phyloP scores from a whole-genome alignment of 2,888 invertebrate genomes.

The Cephalotes varians region DNA sequence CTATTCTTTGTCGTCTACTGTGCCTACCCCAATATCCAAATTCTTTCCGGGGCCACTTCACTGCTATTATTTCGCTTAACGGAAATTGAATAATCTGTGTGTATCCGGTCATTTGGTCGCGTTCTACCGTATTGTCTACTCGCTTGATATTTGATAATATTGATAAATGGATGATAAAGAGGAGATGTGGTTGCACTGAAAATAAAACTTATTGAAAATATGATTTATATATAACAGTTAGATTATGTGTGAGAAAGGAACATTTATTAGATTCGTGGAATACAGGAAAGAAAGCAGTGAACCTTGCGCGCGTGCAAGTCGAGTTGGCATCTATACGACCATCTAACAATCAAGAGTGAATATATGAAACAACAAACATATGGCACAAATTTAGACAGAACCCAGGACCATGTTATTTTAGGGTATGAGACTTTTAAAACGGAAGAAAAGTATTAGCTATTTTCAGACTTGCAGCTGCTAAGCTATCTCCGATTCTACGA shows the following conservation, averaged over 20 bases:
- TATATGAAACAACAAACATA: not conserved
- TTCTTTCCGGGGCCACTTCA: constrained; percentile 52
- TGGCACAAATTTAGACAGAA: not conserved
- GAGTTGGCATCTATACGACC: not conserved
- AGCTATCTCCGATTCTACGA: not conserved
- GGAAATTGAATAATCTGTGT: constrained; percentile 63
- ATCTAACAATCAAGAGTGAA: not conserved
- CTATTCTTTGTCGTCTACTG: constrained; percentile 32
- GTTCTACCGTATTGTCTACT: not conserved
- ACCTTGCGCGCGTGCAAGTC: too few relatives aligned
- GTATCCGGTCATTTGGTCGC: constrained; percentile 1
- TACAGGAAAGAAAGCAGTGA: not conserved
- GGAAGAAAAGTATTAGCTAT: not conserved
- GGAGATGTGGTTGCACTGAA: not conserved
- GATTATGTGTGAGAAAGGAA: not conserved
- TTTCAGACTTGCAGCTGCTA: not conserved
- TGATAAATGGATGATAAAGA: not conserved
- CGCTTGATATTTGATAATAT: constrained; percentile 7
- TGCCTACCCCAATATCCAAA: constrained; percentile 67
- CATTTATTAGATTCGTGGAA: not conserved
- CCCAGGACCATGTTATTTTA: not conserved
- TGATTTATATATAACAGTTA: not conserved
- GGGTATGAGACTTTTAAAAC: not conserved
- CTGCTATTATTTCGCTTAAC: not conserved
- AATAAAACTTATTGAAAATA: not conserved